Conservation (phyloP, 2,113 vertebrate species). For the Cryptoleucopteryx plumbea region DNA sequence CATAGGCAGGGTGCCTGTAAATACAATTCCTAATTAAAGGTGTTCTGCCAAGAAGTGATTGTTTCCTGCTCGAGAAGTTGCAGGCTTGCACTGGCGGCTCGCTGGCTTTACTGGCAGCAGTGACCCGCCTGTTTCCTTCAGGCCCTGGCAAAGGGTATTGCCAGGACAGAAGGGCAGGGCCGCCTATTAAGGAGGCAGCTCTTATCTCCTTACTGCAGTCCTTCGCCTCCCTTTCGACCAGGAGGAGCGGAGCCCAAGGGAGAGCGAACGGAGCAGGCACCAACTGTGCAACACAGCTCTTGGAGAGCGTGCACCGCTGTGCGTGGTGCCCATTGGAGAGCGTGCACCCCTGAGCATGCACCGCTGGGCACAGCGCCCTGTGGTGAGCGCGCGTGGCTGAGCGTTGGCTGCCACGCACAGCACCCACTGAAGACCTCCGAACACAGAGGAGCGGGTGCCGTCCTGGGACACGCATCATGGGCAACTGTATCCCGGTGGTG, state of each 20-base stretch:
- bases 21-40: background rate
- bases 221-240: background rate
- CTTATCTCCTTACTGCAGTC: background rate
- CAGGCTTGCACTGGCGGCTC: background rate
- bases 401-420: rapidly evolving
- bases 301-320: rapidly evolving
- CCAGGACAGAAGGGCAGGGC: background rate
- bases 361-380: rapidly evolving
- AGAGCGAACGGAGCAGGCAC: rapidly evolving
- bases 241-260: background rate
- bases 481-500: conserved; percentile 18
- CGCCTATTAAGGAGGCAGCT: background rate
- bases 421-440: background rate
- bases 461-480: background rate
- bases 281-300: rapidly evolving
- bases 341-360: background rate
- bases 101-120: background rate
- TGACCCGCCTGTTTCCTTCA: background rate
- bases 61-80: conserved; percentile 16
- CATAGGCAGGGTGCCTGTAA: rapidly evolving
- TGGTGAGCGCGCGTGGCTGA: rapidly evolving
- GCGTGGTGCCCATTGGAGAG: background rate
- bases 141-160: background rate
- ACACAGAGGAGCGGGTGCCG: rapidly evolving
- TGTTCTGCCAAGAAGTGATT: background rate